phyloP scores from a whole-genome alignment of 1,140 invertebrate genomes.

The Helicoverpa armigera region DNA sequence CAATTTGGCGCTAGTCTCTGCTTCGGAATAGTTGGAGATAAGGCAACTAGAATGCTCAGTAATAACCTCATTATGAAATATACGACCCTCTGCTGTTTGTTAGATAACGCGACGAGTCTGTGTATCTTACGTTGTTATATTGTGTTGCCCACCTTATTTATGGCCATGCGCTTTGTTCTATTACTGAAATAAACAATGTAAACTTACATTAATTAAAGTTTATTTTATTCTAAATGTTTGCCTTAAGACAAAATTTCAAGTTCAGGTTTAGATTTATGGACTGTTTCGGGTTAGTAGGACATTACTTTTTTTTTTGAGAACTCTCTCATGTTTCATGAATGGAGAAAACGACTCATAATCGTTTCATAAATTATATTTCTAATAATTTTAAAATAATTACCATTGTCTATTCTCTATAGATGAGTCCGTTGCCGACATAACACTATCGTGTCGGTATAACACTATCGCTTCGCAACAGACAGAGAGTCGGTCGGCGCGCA shows the following conservation, averaged over 20 bases:
- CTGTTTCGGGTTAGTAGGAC: no score
- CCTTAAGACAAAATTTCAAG: background rate
- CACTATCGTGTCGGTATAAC: slow-evolving; percentile 27
- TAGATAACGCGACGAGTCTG: slow-evolving; percentile 72
- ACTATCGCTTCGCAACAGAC: slow-evolving; percentile 38
- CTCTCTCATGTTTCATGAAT: no score
- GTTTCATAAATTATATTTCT: background rate
- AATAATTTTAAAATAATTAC: slow-evolving; percentile 47
- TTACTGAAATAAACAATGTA: slow-evolving; percentile 29
- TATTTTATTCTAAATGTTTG: slow-evolving; percentile 4
- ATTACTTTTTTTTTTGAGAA: no score
- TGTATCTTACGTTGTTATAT: slow-evolving; percentile 65
- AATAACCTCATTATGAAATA: slow-evolving; percentile 87
- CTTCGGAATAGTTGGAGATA: slow-evolving; percentile 79
- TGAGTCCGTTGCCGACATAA: slow-evolving; percentile 25
- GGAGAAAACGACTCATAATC: background rate
- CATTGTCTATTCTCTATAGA: slow-evolving; percentile 32
- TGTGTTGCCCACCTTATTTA: slow-evolving; percentile 39
- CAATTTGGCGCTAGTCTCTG: slow-evolving; percentile 82
- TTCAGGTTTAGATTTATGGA: no score
- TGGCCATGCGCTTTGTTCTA: slow-evolving; percentile 34
- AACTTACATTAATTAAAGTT: slow-evolving; percentile 36
- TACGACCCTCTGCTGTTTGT: slow-evolving; percentile 74
- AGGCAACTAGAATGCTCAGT: slow-evolving; percentile 79
- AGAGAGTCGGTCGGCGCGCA: slow-evolving; percentile 50